A percentile compares a stretch with the other conserved stretches of the same genome.
Evolutionary conservation across 2,113 vertebrate genomes (phyloP).

Genomic region (Orcinus orca): DNA sequence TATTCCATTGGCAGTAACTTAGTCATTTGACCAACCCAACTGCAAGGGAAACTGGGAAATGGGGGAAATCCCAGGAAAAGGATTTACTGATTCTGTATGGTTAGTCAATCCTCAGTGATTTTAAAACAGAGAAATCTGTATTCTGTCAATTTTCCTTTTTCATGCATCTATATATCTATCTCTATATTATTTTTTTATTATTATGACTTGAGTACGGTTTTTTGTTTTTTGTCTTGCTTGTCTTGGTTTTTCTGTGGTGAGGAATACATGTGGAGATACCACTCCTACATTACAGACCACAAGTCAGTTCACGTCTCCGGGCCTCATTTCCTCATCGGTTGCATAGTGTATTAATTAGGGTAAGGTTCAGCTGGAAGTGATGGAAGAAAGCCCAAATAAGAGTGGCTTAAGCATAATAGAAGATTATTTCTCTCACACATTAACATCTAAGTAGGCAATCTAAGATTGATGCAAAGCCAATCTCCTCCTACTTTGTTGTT

Average conservation of each 20-base stretch:
- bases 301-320: not conserved
- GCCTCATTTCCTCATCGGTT: not conserved
- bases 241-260: not conserved
- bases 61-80: not conserved
- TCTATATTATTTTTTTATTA: not conserved
- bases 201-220: not conserved
- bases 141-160: not conserved
- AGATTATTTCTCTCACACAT: not conserved
- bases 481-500: not conserved
- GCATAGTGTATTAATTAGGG: not conserved
- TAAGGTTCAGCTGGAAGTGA: not conserved
- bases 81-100: not conserved
- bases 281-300: not conserved
- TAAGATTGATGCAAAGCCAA: not conserved
- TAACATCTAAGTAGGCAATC: not conserved
- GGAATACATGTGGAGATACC: not conserved
- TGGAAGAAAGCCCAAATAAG: not conserved
- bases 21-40: not conserved
- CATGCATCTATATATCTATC: not conserved
- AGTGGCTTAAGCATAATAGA: not conserved
- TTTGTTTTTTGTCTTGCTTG: not conserved
- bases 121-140: not conserved
- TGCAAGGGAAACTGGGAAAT: not conserved
- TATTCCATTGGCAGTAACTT: not conserved
- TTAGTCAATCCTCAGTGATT: not conserved